Base-by-base conservation (phyloP, 2,797 vertebrate species). In the Limosa lapponica region DNA sequence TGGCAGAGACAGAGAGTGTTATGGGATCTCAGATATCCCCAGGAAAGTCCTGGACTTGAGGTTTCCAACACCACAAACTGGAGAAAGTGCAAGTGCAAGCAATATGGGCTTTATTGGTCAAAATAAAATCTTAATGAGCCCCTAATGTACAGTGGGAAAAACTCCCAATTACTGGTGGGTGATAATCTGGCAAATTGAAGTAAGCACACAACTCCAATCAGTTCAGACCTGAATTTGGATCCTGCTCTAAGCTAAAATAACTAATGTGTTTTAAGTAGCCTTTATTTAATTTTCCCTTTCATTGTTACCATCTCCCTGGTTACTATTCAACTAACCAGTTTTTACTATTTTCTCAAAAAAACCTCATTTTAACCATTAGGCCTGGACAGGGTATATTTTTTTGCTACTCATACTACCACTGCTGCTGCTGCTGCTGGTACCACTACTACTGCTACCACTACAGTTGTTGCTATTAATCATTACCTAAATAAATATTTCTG, bases 51-150 rank as follows among this genome's bases (percentile, higher is more conserved):
- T 70, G 32, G 20, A 46, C 46, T 81, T 58, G 32, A 91, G 41
- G 15, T 81, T 80, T 81, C 65, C 79, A 62, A 22, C 32, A 61
- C 2, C 13, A 46, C 27, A 81, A 69, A 67, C 10, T 11, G 17
- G 9, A 82, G 54, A 65, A 72, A 83, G 28, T 52, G 8, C 24
- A 86, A 78, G 30, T 70, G 36, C 7, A 64, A 74, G 30, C 36
- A 82, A 54, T 65, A 65, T n/a, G 27, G 37, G 8, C 17, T 93
- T 17, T 75, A 74, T 22, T 72, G 46, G 61, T 58, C n/a, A 91
- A 93, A 96, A 86, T 49, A 81, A 89, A 83, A 93, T 78, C 54
- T 72, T 90, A 90, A 89, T 67, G 66, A 95, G 17, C 27, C 67
- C 23, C 65, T 74, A 34, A 74, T 32, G 15, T 43, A 64, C 72